These are phyloP conservation scores for Gymnocheta viridis DNA, from an alignment of 2,888 invertebrate genomes.

Conservation along the genomic window DNA sequence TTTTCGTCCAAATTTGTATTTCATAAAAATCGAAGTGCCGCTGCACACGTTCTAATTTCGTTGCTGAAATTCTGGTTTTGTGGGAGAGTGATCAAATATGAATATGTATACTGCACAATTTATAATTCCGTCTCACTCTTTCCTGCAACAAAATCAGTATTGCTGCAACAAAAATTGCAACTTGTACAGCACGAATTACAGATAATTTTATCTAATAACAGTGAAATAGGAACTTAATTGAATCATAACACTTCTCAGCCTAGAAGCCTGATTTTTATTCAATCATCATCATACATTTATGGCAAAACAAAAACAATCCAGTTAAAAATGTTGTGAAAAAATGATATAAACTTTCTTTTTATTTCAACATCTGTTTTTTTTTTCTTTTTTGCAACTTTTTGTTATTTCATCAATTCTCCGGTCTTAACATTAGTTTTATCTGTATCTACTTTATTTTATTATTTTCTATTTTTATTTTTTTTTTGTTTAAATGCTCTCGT, in stretches of 20 bases:
- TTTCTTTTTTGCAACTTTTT: constrained; percentile 7
- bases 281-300: not conserved
- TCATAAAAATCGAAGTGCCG: no score
- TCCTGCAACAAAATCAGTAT: no score
- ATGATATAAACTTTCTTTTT: constrained; percentile 39
- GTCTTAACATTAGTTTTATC: constrained; percentile 23
- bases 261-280: not conserved
- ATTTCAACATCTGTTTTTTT: not conserved
- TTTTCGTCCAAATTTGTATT: no score
- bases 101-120: no score
- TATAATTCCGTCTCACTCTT: no score
- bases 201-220: no score
- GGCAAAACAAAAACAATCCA: not conserved
- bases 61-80: no score
- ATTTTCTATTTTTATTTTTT: not conserved
- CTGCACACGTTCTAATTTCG: no score
- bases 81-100: no score
- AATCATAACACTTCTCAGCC: not conserved
- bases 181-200: no score
- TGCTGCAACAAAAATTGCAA: no score
- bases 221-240: not conserved
- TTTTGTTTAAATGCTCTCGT: not conserved
- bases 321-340: not conserved
- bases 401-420: constrained; percentile 16
- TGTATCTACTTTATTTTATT: not conserved